Evolutionary conservation across 2,113 vertebrate species (phyloP), one percentile per base, ranked within the genome.

Genomic region (Scomber japonicus): DNA sequence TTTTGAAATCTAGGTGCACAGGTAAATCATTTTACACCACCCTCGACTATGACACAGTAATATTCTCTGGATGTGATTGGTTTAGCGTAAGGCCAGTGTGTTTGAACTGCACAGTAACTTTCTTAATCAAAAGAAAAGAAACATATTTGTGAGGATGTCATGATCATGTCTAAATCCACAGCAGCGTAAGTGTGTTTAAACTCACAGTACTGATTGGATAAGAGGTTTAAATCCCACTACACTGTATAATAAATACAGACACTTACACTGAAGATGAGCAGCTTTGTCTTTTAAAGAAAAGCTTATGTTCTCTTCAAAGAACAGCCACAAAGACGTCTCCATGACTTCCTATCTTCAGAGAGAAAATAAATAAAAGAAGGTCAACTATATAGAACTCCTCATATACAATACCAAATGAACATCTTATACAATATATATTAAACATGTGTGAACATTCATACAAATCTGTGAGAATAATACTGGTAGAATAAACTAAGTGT

Each of bases 1-100:
- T 64, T 27, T 77, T 80, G 11, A 74, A 83, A 70, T 48, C 46
- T 54, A 69, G 76, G 60, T 53, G 49, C 50, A 56, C 51, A 78
- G 67, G 77, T 84, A 55, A 80, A 80, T 64, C 46, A 31, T 63
- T 53, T 79, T 17, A 24, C 24, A 54, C 19, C 56, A 24, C 17
- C 2, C 9, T 2, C 21, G 21, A 48, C 27, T 17, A 45, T 17
- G 19, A 49, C n/a, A 56, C 5, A 5, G 53, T 1, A 54, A 72
- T 76, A 35, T 56, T 45, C 35, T 65, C 14, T 3, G 17, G 19
- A 31, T 31, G 12, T 75, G 65, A 66, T 53, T 5, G 24, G 63
- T 57, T 86, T 56, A 75, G 57, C 2, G 0, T 10, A 11, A 53
- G 66, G 40, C 60, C 71, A 35, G 12, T 70, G 69, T 60, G 30